These are phyloP conservation scores for Dynastes hyllus DNA, from an alignment of 2,888 invertebrate genomes.

Conservation along the genomic window DNA sequence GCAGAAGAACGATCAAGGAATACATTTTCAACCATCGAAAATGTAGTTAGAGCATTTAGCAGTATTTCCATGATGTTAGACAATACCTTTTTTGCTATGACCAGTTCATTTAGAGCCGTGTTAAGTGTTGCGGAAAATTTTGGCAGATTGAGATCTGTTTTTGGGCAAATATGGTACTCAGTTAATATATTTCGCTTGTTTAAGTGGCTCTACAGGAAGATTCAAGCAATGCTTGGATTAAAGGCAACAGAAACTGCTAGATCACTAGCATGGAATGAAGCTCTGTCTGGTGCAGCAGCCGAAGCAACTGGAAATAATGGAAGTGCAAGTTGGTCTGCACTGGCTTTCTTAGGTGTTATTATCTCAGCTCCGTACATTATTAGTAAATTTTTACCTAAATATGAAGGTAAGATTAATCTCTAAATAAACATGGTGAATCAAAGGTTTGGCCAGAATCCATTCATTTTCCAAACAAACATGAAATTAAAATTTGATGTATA, in stretches of 20 bases:
- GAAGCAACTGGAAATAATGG: conserved; percentile 65
- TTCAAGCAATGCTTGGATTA: conserved; percentile 81
- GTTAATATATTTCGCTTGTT: conserved; percentile 87
- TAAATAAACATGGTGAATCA: too few species aligned
- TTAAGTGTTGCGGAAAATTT: conserved; percentile 97
- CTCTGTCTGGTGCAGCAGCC: conserved; percentile 65
- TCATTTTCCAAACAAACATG: too few species aligned
- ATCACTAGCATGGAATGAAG: conserved; percentile 71
- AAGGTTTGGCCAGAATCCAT: too few species aligned
- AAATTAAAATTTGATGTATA: too few species aligned
- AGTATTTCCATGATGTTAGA: conserved; percentile 98
- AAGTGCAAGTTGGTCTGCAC: conserved; percentile 87
- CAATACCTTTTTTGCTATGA: conserved; percentile 95
- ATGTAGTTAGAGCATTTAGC: conserved; percentile 89
- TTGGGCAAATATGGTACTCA: conserved; percentile 91
- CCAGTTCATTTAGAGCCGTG: conserved; percentile 96
- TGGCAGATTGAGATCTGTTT: conserved; percentile 85
- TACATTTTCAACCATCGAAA: conserved; percentile 96
- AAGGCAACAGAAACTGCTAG: conserved; percentile 67
- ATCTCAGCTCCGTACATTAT: conserved; percentile 94
- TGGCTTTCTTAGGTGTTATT: conserved; percentile 91
- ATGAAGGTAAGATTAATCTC: conserved; percentile 74
- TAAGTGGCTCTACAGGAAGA: conserved; percentile 85
- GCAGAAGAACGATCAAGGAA: conserved; percentile 94
- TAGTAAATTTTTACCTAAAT: conserved; percentile 84